Conservation (phyloP, 2,888 invertebrate genomes). For the Erannis defoliaria region DNA sequence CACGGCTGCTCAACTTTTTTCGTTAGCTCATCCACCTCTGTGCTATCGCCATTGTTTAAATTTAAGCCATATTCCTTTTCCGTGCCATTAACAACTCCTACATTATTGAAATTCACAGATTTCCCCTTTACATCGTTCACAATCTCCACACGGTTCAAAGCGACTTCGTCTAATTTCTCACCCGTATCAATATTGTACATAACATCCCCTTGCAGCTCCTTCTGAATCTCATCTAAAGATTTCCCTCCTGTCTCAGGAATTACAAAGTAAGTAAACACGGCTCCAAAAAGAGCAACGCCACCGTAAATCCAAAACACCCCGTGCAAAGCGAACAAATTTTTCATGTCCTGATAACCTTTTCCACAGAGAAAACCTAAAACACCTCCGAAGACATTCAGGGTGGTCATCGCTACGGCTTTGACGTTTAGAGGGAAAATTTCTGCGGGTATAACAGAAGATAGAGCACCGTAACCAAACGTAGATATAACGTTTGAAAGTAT, state of each 20-base stretch:
- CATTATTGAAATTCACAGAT: constrained; percentile 15
- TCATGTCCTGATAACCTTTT: constrained; percentile 76
- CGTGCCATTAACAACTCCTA: not conserved
- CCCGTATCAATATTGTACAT: constrained; percentile 33
- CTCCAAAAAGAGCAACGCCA: constrained; percentile 69
- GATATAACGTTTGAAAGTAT: constrained; percentile 57
- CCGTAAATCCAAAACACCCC: constrained; percentile 79
- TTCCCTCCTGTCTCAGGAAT: constrained; percentile 85
- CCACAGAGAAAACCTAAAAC: constrained; percentile 74
- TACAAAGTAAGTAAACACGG: constrained; percentile 67
- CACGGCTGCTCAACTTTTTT: constrained; percentile 20
- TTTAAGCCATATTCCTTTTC: not conserved
- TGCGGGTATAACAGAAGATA: constrained; percentile 77
- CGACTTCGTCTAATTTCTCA: constrained; percentile 15
- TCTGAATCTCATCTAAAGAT: constrained; percentile 81
- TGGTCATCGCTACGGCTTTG: constrained; percentile 79
- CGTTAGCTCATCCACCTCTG: constrained; percentile 21
- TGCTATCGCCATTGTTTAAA: too few relatives aligned
- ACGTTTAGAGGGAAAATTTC: constrained; percentile 84
- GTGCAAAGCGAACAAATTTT: constrained; percentile 70
- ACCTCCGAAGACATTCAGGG: constrained; percentile 73
- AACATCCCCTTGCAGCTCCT: constrained; percentile 71
- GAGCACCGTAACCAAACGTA: constrained; percentile 72
- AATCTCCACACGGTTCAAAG: constrained; percentile 9
- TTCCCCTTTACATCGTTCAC: constrained; percentile 8